Percentiles rank a stretch among this genome's conserved stretches.
Conservation (phyloP, 2,113 vertebrate genomes). For the Psephotus haematonotus region DNA sequence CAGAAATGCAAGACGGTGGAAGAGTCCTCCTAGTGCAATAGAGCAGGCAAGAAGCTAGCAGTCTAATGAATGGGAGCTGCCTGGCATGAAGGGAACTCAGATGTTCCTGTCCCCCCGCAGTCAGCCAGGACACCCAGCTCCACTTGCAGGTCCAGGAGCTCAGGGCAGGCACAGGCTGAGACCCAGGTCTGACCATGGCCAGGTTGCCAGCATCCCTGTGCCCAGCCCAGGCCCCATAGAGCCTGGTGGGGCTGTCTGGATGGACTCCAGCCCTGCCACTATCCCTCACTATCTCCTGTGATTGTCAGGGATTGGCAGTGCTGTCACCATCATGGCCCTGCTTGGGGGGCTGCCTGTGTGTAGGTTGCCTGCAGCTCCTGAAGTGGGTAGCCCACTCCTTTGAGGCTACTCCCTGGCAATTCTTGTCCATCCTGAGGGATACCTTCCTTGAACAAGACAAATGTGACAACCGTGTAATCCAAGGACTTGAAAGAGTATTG, state of each 20-base stretch:
- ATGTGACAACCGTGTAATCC: background rate
- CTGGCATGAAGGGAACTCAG: background rate
- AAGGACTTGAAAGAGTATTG: background rate
- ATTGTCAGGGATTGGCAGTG: background rate
- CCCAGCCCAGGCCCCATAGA: background rate
- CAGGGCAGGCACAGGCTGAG: background rate
- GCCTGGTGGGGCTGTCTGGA: background rate
- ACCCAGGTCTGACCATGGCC: accelerated
- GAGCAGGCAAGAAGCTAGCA: background rate
- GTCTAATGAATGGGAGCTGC: background rate
- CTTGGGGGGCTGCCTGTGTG: background rate
- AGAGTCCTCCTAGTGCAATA: background rate
- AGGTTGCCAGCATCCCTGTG: background rate
- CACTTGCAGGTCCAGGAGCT: background rate
- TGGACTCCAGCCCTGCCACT: background rate
- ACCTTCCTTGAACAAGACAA: background rate
- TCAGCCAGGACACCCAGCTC: background rate
- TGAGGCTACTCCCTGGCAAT: background rate
- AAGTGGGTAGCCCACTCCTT: background rate
- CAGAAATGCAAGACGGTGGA: background rate
- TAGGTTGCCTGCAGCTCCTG: background rate
- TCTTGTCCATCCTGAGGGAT: background rate
- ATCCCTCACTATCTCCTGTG: background rate
- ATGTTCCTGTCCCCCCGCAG: background rate
- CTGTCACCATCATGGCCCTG: background rate